These are phyloP conservation scores for Dasysyrphus tricinctus DNA, from an alignment of 2,888 invertebrate species.

Conservation along the genomic window DNA sequence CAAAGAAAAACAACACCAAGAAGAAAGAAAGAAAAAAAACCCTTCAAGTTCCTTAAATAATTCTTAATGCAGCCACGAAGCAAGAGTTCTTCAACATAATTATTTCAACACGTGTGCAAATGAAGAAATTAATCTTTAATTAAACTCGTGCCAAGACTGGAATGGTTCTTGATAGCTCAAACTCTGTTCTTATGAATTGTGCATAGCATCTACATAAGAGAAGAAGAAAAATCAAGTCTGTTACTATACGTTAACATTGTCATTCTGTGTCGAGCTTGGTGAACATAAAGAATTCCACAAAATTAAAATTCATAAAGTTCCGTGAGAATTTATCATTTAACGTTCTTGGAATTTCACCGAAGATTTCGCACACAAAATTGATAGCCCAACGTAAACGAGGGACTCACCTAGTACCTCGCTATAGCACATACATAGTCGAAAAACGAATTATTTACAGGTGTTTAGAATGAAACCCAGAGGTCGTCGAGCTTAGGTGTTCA, in stretches of 20 bases:
- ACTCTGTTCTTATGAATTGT: not conserved
- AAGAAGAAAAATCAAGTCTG: not conserved
- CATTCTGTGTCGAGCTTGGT: not conserved
- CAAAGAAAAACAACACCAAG: not conserved
- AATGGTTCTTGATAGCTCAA: not conserved
- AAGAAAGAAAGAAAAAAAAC: not conserved
- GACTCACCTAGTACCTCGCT: not conserved
- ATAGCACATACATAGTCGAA: not conserved
- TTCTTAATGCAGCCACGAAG: slow-evolving; percentile 11
- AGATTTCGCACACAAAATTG: slow-evolving; percentile 54
- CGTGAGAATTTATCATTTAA: slow-evolving; percentile 40
- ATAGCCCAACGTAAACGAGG: slow-evolving; percentile 25
- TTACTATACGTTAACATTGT: not conserved
- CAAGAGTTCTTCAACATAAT: slow-evolving; percentile 25
- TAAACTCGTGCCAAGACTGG: not conserved
- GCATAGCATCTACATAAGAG: not conserved
- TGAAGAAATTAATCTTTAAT: slow-evolving; percentile 46
- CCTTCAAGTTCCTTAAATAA: not conserved
- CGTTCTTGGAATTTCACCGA: slow-evolving; percentile 50
- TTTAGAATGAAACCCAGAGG: slow-evolving; percentile 6
- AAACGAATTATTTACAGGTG: slow-evolving; percentile 1
- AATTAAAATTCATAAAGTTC: slow-evolving; percentile 72
- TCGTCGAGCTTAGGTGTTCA: slow-evolving; percentile 23
- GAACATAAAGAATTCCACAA: slow-evolving; percentile 23
- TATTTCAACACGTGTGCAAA: slow-evolving; percentile 45